Evolutionary conservation across 2,797 vertebrate genomes (phyloP), one percentile per base, ranked within the genome.

Genomic region (Liparis tanakae): DNA sequence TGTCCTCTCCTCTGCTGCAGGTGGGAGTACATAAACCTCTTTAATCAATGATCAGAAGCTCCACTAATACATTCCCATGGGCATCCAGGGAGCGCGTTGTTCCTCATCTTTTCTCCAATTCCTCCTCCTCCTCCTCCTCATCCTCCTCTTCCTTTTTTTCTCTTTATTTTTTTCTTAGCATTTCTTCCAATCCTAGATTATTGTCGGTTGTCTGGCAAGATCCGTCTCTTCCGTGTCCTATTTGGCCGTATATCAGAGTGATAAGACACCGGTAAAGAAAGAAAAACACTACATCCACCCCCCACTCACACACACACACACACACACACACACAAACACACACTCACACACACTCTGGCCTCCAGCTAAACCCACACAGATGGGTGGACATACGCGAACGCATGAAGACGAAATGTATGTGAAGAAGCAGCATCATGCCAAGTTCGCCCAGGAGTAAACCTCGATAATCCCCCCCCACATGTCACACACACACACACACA

Each of bases 21-120:
- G 82, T 83, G 86, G 81, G 84, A 87, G 89, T 91, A 90, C 82
- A 90, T 88, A 84, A 84, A 91, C 72, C 81, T 85, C 80, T 91
- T 89, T 93, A 93, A 94, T 94, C 92, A 94, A 87, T 91, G 89
- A 93, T 92, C 88, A 90, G 78, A 85, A 53, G 76, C 85, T 80
- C 75, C 71, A 79, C 79, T 85, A 77, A 85, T 76, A 76, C 60
- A 48, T 60, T 87, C 83, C 80, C 72, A 41, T 39, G 80, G 80
- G 87, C 44, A 86, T 79, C 77, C 65, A 72, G 13, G 73, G 76
- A 90, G 57, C 67, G 82, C 46, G 46, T 48, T 69, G 56, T 59
- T 67, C 30, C 55, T 65, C 61, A 5, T 74, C 62, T 72, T 44
- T 66, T 53, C 34, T 59, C 20, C 12, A 2, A 6, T 44, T 46